Conservation (phyloP, 2,888 invertebrate genomes). For the Machimus atricapillus region DNA sequence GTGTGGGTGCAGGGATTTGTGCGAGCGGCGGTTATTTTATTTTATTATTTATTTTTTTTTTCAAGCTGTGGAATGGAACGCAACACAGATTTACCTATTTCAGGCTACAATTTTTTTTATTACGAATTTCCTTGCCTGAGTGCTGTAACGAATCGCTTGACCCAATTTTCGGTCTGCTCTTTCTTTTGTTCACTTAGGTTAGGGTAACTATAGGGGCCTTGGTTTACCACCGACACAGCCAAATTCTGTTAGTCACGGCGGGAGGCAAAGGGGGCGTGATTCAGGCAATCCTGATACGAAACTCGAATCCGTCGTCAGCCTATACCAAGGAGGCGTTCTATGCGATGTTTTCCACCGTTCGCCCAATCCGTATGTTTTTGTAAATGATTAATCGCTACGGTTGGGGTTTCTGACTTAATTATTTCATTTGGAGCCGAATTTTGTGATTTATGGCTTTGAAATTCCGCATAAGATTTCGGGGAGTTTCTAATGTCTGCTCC, state of each 20-base stretch:
- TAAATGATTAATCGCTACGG: slow-evolving; percentile 35
- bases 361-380: slow-evolving; percentile 33
- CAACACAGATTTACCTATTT: background rate
- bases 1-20: background rate
- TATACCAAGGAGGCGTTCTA: background rate
- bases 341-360: background rate
- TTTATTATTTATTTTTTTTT: background rate
- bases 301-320: background rate
- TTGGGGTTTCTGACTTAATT: slow-evolving; percentile 35
- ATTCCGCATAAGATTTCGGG: background rate
- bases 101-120: background rate
- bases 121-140: background rate
- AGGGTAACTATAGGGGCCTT: background rate
- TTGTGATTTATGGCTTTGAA: slow-evolving; percentile 28
- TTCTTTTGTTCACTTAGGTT: background rate
- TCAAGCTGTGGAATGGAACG: background rate
- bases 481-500: background rate
- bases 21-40: background rate
- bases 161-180: slow-evolving; percentile 11
- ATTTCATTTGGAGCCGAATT: slow-evolving; percentile 29
- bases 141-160: slow-evolving; percentile 24
- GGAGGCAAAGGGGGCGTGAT: background rate
- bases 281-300: background rate
- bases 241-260: slow-evolving; percentile 7
- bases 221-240: background rate